A percentile compares a stretch with the other conserved stretches of the same genome.
phyloP scores from a whole-genome alignment of 35 echinoderm and acorn worm species.

The Eucidaris tribuloides region DNA sequence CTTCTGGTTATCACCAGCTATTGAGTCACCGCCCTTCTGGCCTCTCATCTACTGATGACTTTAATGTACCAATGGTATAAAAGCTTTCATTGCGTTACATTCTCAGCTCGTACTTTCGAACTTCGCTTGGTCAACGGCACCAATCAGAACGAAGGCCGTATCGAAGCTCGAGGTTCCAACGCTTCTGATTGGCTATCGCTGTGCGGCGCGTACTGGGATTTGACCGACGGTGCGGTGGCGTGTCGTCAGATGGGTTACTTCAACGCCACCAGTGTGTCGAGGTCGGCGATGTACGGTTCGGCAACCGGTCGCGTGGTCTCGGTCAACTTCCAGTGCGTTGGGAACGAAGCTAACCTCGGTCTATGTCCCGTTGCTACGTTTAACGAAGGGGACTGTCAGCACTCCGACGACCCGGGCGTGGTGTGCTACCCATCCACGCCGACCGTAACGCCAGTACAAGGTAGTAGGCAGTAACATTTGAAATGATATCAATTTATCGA shows the following conservation, averaged over 20 bases:
- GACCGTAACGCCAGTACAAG: no score
- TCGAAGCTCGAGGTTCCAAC: background rate
- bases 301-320: background rate
- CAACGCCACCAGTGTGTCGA: background rate
- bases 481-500: no score
- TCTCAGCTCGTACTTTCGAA: no score
- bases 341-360: background rate
- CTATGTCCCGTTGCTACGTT: background rate
- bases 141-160: background rate
- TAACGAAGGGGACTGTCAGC: background rate
- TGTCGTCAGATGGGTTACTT: background rate
- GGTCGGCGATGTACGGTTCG: background rate
- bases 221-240: background rate
- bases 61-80: no score
- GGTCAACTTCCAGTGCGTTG: background rate
- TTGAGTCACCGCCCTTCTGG: no score
- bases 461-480: no score
- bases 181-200: background rate
- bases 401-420: conserved; percentile 6
- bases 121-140: background rate
- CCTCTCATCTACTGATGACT: no score
- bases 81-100: no score
- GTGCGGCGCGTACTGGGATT: conserved; percentile 9
- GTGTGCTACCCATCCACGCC: no score
- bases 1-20: no score